Evolutionary conservation across 2,113 vertebrate genomes (phyloP).

Genomic region (Pionites leucogaster): DNA sequence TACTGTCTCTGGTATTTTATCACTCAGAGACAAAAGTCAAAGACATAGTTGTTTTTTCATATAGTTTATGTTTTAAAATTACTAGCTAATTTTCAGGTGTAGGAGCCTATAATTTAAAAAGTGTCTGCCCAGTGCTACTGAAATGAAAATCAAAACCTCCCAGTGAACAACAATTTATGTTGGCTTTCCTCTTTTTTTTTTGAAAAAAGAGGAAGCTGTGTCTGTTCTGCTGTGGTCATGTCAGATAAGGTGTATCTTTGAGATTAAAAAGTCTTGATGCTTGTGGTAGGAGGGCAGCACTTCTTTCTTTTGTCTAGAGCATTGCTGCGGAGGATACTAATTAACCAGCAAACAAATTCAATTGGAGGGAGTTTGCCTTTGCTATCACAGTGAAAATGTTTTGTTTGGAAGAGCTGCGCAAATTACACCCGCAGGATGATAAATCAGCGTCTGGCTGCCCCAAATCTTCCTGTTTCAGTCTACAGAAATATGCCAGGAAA

Average conservation of each 20-base stretch:
- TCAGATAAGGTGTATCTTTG: not conserved
- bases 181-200: not conserved
- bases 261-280: not conserved
- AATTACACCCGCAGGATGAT: not conserved
- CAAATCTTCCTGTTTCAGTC: not conserved
- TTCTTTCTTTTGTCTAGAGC: not conserved
- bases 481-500: not conserved
- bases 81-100: not conserved
- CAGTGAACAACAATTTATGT: not conserved
- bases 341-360: constrained; percentile 10
- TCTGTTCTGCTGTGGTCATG: not conserved
- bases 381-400: not conserved
- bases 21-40: not conserved
- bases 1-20: not conserved
- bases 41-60: not conserved
- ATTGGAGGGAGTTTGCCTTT: not conserved
- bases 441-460: not conserved
- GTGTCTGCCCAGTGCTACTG: not conserved
- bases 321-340: not conserved
- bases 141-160: not conserved
- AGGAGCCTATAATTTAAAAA: not conserved
- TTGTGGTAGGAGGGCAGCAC: not conserved
- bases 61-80: not conserved
- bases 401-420: not conserved
- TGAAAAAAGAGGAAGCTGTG: not conserved